A percentile compares a stretch with the other conserved stretches of the same genome.
Conservation (phyloP, 2,888 invertebrate species). For the Ochropacha duplaris region DNA sequence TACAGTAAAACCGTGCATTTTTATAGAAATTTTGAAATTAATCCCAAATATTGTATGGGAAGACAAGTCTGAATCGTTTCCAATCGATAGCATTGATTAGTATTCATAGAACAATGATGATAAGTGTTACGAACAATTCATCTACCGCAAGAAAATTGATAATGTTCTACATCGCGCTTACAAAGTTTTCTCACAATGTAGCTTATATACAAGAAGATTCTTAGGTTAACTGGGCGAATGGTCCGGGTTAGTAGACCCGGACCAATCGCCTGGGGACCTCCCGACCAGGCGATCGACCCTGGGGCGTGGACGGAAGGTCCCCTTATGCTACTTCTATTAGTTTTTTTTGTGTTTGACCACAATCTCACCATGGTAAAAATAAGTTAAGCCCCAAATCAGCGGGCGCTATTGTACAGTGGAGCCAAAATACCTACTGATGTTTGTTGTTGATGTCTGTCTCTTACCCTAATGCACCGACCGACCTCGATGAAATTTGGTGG, state of each 20-base stretch:
- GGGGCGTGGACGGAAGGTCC: background rate
- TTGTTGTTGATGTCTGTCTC: too few species aligned
- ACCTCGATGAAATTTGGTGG: too few species aligned
- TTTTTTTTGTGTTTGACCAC: background rate
- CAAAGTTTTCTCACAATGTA: slow-evolving; percentile 9
- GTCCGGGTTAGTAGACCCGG: background rate
- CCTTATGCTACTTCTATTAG: background rate
- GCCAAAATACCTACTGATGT: too few species aligned
- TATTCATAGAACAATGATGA: background rate
- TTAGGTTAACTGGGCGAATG: background rate
- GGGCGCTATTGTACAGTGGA: too few species aligned
- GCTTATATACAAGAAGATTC: background rate
- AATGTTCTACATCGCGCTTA: slow-evolving; percentile 20
- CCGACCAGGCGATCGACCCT: background rate
- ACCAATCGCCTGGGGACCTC: background rate
- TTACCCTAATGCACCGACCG: too few species aligned
- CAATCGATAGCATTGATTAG: background rate
- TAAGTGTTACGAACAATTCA: background rate
- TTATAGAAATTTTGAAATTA: background rate
- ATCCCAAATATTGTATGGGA: background rate
- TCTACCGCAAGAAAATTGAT: background rate
- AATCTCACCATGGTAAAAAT: too few species aligned
- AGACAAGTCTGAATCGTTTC: background rate
- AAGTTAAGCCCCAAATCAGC: too few species aligned
- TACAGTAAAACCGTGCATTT: background rate